A percentile compares a stretch with the other conserved stretches of the same genome.
These are phyloP conservation scores for Dendrocopos noguchii DNA, from an alignment of 2,113 vertebrate species.

Conservation along the genomic window DNA sequence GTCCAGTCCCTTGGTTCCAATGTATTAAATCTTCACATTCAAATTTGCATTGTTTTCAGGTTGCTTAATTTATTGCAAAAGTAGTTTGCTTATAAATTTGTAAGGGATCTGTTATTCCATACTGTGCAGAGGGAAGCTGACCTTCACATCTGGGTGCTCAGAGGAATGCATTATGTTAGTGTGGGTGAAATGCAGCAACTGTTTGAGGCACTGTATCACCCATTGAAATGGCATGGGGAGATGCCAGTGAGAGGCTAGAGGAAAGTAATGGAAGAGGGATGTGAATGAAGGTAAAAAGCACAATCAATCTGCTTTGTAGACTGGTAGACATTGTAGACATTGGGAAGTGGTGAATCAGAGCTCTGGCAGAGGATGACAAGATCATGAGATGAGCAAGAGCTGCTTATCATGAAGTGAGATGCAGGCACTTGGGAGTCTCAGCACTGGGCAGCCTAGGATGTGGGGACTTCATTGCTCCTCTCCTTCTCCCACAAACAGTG, in stretches of 20 bases:
- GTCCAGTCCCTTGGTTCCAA: not conserved
- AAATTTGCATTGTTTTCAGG: not conserved
- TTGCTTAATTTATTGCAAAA: not conserved
- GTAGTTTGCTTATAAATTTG: not conserved
- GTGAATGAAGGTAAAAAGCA: not conserved
- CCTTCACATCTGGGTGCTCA: not conserved
- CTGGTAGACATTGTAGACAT: too few relatives aligned
- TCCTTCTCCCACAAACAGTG: not conserved
- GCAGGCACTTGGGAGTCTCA: not conserved
- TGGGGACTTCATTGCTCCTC: not conserved
- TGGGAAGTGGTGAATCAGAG: not conserved
- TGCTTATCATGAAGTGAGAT: not conserved
- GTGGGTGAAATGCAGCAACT: not conserved
- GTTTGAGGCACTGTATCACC: not conserved
- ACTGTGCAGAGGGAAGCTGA: not conserved
- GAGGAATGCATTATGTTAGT: accelerated
- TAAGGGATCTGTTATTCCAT: not conserved
- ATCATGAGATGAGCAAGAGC: not conserved
- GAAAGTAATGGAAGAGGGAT: not conserved
- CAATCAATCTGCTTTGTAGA: not conserved
- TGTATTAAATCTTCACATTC: not conserved
- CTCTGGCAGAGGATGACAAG: not conserved
- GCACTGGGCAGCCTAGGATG: not conserved
- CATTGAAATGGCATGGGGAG: not conserved
- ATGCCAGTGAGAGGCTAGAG: not conserved